phyloP scores from a whole-genome alignment of 2,888 invertebrate species.

The Acanthosoma haemorrhoidale region DNA sequence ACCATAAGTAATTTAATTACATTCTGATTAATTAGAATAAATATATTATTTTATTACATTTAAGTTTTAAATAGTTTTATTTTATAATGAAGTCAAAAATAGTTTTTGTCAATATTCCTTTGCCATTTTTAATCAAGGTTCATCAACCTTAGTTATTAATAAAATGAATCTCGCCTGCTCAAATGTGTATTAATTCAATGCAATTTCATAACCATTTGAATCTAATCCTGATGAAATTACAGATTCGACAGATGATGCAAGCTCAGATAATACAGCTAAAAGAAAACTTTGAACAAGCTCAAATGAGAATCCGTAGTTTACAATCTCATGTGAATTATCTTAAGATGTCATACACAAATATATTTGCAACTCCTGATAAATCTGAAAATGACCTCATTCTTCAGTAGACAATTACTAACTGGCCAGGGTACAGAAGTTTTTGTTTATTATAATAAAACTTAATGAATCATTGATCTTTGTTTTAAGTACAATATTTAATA shows the following conservation, averaged over 20 bases:
- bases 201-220: too few species aligned
- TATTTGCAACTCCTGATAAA: constrained; percentile 31
- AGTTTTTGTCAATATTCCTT: too few species aligned
- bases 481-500: too few species aligned
- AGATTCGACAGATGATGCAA: constrained; percentile 65
- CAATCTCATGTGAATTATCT: constrained; percentile 40
- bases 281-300: constrained; percentile 63
- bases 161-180: too few species aligned
- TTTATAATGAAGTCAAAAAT: too few species aligned
- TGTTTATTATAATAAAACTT: not conserved
- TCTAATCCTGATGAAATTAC: constrained; percentile 34
- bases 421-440: not conserved
- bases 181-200: too few species aligned
- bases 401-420: not conserved
- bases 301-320: constrained; percentile 44
- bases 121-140: too few species aligned
- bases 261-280: constrained; percentile 60
- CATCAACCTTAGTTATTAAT: too few species aligned
- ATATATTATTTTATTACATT: too few species aligned
- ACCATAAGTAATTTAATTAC: too few species aligned
- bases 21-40: too few species aligned
- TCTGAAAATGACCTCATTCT: not conserved
- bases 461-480: not conserved
- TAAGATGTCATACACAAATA: constrained; percentile 38
- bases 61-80: too few species aligned